A percentile compares a stretch with the other conserved stretches of the same genome.
phyloP scores from a whole-genome alignment of 2,113 vertebrate genomes.

The Seriola quinqueradiata region DNA sequence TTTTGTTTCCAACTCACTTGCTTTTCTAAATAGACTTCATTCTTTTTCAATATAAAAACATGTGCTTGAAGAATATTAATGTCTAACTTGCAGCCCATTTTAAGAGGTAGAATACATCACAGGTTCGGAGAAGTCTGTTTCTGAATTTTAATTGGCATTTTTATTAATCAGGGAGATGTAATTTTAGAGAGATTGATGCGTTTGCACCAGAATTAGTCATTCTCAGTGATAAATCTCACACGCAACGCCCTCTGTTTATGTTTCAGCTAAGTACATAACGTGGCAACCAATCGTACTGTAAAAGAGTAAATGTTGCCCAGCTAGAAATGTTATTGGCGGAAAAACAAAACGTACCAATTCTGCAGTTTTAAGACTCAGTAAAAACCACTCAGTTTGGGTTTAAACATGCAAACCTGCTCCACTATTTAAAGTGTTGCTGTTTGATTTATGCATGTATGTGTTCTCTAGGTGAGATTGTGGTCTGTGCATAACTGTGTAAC shows the following conservation, averaged over 20 bases:
- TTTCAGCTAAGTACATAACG: conserved; percentile 10
- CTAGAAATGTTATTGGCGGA: background rate
- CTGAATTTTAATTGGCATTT: conserved; percentile 69
- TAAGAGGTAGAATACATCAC: conserved; percentile 71
- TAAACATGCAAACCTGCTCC: conserved; percentile 1
- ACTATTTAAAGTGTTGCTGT: conserved; percentile 39
- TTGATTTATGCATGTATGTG: conserved; percentile 56
- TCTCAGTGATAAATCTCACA: conserved; percentile 51
- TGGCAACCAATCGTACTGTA: conserved; percentile 9
- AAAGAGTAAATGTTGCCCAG: background rate
- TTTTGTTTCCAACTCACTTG: conserved; percentile 83
- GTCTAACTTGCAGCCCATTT: conserved; percentile 69
- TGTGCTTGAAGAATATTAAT: conserved; percentile 82
- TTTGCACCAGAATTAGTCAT: conserved; percentile 48
- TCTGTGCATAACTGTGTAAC: conserved; percentile 71
- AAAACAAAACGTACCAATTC: background rate
- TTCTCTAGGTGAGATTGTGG: conserved; percentile 67
- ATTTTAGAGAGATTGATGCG: conserved; percentile 53
- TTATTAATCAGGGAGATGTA: conserved; percentile 58
- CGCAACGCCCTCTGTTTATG: conserved; percentile 13
- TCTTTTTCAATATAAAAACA: conserved; percentile 76
- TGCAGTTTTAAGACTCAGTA: background rate
- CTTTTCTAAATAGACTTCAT: conserved; percentile 82
- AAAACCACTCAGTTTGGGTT: conserved; percentile 5
- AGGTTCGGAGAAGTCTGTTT: conserved; percentile 57